Percentiles rank a stretch among this genome's conserved stretches.
Evolutionary conservation across 2,888 invertebrate species (phyloP).

Genomic region (Zygaena filipendulae): DNA sequence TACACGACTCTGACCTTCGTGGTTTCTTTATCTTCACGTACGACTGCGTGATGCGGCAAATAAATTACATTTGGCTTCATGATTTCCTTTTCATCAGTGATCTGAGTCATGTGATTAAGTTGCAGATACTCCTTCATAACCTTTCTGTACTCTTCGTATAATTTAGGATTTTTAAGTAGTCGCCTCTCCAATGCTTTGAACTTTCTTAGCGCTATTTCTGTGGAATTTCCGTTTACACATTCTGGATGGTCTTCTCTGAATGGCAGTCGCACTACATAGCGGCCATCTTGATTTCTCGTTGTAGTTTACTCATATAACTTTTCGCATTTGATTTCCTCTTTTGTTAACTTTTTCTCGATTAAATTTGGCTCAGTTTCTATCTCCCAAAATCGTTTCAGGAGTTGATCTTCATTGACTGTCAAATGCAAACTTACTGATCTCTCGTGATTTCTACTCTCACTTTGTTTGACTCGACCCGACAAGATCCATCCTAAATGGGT

Average conservation of each 20-base stretch:
- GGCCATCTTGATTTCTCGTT: conserved; percentile 11
- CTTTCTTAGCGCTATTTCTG: conserved; percentile 9
- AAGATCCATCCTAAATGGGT: conserved; percentile 18
- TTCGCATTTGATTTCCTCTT: conserved; percentile 12
- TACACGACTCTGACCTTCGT: conserved; percentile 1
- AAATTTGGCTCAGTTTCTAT: conserved; percentile 9
- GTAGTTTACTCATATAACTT: conserved; percentile 7
- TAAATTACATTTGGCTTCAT: conserved; percentile 6
- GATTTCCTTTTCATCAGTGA: conserved; percentile 5
- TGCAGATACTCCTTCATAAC: conserved; percentile 4
- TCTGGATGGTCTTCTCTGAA: conserved; percentile 4
- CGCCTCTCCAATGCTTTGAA: conserved; percentile 10
- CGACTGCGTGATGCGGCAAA: conserved; percentile 11
- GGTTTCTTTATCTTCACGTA: conserved; percentile 3
- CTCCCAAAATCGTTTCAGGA: conserved; percentile 15
- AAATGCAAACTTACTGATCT: conserved; percentile 4
- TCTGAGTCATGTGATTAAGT: conserved; percentile 4
- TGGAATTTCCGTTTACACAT: conserved; percentile 8
- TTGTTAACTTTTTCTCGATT: conserved; percentile 3
- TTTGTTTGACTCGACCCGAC: conserved; percentile 6
- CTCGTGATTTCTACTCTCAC: not conserved
- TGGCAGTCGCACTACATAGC: conserved; percentile 9
- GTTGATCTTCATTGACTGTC: conserved; percentile 7
- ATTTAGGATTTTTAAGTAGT: conserved; percentile 8
- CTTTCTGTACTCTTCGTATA: conserved; percentile 13